Percentiles rank a stretch among this genome's conserved stretches.
Evolutionary conservation across 2,797 vertebrate species (phyloP).

Genomic region (Coreius guichenoti): DNA sequence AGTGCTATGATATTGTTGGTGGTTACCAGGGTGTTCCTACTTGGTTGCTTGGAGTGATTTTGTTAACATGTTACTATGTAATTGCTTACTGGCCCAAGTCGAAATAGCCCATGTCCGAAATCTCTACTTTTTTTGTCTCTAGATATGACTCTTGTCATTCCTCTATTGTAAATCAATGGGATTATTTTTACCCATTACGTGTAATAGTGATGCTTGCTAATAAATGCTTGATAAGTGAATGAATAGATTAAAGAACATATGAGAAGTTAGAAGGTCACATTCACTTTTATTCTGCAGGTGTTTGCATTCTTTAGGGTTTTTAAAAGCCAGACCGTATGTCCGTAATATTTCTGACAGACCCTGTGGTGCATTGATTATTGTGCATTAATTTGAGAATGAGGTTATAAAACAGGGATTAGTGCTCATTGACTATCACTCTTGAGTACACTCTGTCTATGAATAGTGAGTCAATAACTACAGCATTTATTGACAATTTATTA

Average conservation of each 20-base stretch:
- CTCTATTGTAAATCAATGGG: not conserved
- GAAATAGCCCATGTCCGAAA: no score
- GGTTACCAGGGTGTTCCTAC: no score
- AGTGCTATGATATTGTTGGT: not conserved
- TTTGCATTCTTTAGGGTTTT: not conserved
- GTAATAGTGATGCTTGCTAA: not conserved
- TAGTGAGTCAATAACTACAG: conserved; percentile 70
- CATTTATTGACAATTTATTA: conserved; percentile 53
- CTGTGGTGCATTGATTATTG: conserved; percentile 71
- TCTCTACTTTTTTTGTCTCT: no score
- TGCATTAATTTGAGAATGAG: conserved; percentile 74
- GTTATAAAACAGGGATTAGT: conserved; percentile 80
- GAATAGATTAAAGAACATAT: not conserved
- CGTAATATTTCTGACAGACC: not conserved
- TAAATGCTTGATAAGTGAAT: not conserved
- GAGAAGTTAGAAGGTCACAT: not conserved
- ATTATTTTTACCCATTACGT: not conserved
- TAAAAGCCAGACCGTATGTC: conserved; percentile 33
- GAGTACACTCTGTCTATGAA: conserved; percentile 63
- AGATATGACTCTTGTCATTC: no score
- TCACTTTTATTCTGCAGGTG: not conserved
- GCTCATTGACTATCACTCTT: conserved; percentile 72
- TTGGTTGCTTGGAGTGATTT: no score
- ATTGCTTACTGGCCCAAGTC: no score
- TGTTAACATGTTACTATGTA: no score